Percentiles rank a stretch among this genome's conserved stretches.
Conservation (phyloP, 2,888 invertebrate species). For the Colletes collaris region DNA sequence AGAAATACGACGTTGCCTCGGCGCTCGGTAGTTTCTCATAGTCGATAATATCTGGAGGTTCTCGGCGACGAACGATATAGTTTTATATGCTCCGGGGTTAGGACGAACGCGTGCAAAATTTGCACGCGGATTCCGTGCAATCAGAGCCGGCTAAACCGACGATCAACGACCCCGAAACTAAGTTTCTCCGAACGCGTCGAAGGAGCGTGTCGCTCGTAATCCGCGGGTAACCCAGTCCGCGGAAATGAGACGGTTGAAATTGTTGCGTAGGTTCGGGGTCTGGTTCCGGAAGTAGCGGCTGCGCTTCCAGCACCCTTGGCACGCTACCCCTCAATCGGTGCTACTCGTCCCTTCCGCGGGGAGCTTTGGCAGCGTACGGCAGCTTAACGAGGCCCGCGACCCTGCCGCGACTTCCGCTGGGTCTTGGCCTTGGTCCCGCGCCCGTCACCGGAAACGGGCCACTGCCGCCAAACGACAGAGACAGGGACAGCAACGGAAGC, state of each 20-base stretch:
- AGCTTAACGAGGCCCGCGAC: constrained; percentile 83
- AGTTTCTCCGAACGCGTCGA: constrained; percentile 14
- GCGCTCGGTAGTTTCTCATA: too few species aligned
- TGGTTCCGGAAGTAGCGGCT: constrained; percentile 83
- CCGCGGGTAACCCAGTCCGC: not conserved
- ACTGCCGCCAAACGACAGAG: constrained; percentile 73
- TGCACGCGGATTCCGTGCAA: not conserved
- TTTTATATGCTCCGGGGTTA: too few species aligned
- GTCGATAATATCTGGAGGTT: too few species aligned
- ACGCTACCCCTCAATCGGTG: constrained; percentile 78
- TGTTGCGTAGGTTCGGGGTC: constrained; percentile 70
- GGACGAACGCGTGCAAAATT: too few species aligned
- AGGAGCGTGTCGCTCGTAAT: not conserved
- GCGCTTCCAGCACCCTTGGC: constrained; percentile 79
- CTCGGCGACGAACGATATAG: too few species aligned
- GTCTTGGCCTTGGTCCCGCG: constrained; percentile 81
- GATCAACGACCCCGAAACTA: constrained; percentile 10
- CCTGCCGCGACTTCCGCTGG: constrained; percentile 83
- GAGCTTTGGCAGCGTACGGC: constrained; percentile 83
- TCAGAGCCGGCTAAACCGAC: not conserved
- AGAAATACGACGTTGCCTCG: not conserved
- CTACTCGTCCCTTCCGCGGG: constrained; percentile 84
- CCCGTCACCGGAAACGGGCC: constrained; percentile 70
- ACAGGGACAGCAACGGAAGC: constrained; percentile 77
- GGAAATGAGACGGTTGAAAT: not conserved